Percentiles rank a stretch among this genome's conserved stretches.
These are phyloP conservation scores for Geopemphigus sp. DNA, from an alignment of 1,140 invertebrate genomes.

Conservation along the genomic window DNA sequence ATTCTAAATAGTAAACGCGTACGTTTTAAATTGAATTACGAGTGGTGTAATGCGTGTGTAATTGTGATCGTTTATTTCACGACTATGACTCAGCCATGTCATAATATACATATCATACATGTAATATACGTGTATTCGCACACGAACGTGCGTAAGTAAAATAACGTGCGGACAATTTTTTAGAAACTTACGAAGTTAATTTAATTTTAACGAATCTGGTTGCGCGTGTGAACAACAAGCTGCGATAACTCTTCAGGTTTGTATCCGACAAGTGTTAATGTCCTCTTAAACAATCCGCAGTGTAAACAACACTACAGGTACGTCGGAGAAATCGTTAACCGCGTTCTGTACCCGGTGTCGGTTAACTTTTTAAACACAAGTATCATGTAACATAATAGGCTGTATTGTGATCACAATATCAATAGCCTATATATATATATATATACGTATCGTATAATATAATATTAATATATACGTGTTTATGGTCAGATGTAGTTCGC, in stretches of 20 bases:
- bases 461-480: not conserved
- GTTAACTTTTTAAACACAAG: not conserved
- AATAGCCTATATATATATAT: not conserved
- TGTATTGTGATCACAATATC: not conserved
- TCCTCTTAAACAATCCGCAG: not conserved
- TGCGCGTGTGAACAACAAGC: too few species aligned
- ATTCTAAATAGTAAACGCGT: too few species aligned
- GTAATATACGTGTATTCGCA: too few species aligned
- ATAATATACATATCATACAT: too few species aligned
- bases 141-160: too few species aligned
- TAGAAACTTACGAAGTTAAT: too few species aligned
- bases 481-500: not conserved
- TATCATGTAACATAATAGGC: not conserved
- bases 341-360: not conserved
- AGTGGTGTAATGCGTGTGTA: too few species aligned
- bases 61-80: too few species aligned
- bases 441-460: not conserved
- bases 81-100: too few species aligned
- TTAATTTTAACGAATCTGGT: too few species aligned
- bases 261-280: not conserved
- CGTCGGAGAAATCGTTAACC: conserved; percentile 8
- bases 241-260: not conserved
- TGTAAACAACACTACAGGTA: not conserved
- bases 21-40: too few species aligned
- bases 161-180: too few species aligned